Evolutionary conservation across 2,888 invertebrate genomes (phyloP), one percentile per base, ranked within the genome.

Genomic region (Bimastos eiseni): DNA sequence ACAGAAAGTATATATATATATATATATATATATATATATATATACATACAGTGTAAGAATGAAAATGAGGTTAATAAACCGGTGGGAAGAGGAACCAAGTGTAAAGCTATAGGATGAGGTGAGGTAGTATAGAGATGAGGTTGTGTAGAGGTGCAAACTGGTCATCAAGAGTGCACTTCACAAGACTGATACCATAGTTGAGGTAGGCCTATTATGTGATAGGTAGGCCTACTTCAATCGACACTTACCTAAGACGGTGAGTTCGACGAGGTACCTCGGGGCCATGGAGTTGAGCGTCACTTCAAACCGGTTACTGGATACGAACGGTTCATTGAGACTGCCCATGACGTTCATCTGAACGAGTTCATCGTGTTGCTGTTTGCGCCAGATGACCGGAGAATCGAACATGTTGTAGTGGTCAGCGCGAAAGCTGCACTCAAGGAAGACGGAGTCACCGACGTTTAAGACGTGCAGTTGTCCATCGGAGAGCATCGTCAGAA

Each of bases 281-380:
- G 90, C 34, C 37, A 33, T 89, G 21, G 49, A 34, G 49, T 44
- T 89, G 83, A 89, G 44, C 37, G 90, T 36, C 6, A 89, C 90
- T 30, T 37, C 55, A 83, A 89, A 89, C n/a, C 90, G 44, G 17
- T 44, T 89, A 33, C 83, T 89, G 33, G 90, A 89, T 21, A 89
- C 90, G 90, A 89, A 89, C 37, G 90, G 90, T 70, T 89, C 90
- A 19, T 89, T 89, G 17, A 89, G 83, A 55, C 90, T 89, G 0
- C 90, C 90, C 90, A 89, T 89, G 49, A 89, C 90, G 83, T 89
- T 89, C 44, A 89, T 70, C 90, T 89, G 90, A 86, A 86, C 86
- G n/a, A 37, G 34, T 83, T 90, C 90, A n/a, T 37, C 44, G 83
- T 83, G 90, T 21, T 90, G 90, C 41, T 90, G 90, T n/a, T 90